Percentiles rank a stretch among this genome's conserved stretches.
Conservation (phyloP, 2,113 vertebrate species). For the Puffinus mauretanicus region DNA sequence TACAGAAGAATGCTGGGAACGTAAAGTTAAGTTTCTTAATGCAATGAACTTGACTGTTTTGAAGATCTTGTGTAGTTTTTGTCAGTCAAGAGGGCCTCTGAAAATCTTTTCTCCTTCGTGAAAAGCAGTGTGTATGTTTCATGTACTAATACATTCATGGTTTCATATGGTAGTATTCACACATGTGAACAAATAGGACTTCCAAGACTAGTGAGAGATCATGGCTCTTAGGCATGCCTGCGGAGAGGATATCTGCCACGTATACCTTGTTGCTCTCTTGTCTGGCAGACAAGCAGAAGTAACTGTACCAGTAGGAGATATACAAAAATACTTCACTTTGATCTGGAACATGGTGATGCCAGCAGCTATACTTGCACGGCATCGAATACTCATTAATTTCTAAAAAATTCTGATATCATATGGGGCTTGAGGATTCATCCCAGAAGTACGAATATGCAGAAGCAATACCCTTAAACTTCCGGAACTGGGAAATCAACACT, state of each 20-base stretch:
- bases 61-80: neutral
- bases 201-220: neutral
- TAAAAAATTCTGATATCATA: neutral
- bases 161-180: neutral
- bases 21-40: neutral
- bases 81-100: neutral
- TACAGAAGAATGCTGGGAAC: neutral
- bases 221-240: neutral
- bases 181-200: neutral
- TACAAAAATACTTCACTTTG: neutral
- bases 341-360: neutral
- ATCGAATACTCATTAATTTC: neutral
- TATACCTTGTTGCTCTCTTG: neutral
- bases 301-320: neutral
- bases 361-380: neutral
- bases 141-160: too few species aligned
- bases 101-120: neutral
- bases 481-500: neutral
- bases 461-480: neutral
- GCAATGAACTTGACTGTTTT: neutral
- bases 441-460: neutral
- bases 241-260: fast-evolving
- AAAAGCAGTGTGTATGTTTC: neutral
- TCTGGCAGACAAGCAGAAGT: neutral
- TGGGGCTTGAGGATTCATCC: neutral